phyloP scores from a whole-genome alignment of 2,888 invertebrate species.

The Cacoxenus indagator region DNA sequence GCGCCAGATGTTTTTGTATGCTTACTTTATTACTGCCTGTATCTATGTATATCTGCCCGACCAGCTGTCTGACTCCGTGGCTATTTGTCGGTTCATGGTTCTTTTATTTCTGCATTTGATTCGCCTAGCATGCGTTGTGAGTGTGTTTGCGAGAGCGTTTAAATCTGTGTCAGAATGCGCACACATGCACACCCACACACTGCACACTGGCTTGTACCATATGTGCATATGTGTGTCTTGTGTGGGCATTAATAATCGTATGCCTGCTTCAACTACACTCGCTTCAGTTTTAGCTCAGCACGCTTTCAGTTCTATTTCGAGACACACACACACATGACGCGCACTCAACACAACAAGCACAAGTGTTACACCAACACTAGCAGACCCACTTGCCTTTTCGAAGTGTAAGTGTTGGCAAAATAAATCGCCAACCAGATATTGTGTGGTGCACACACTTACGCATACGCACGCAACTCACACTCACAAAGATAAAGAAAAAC shows the following conservation, averaged over 20 bases:
- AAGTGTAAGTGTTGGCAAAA: slow-evolving; percentile 27
- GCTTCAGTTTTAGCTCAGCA: background rate
- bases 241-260: slow-evolving; percentile 25
- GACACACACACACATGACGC: background rate
- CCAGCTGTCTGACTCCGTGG: slow-evolving; percentile 5
- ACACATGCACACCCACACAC: slow-evolving; percentile 19
- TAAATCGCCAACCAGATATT: slow-evolving; percentile 39
- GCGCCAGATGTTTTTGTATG: slow-evolving; percentile 22
- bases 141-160: background rate
- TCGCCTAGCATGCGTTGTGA: background rate
- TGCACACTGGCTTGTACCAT: slow-evolving; percentile 18
- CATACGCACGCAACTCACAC: background rate
- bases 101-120: slow-evolving; percentile 9
- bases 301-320: slow-evolving; percentile 13
- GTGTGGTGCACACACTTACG: slow-evolving; percentile 7
- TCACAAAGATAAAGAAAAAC: background rate
- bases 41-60: background rate
- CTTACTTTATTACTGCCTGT: slow-evolving; percentile 10
- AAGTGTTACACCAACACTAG: background rate
- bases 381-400: background rate
- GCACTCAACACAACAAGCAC: background rate
- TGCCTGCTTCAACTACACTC: slow-evolving; percentile 1
- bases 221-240: slow-evolving; percentile 15
- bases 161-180: slow-evolving; percentile 14
- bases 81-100: slow-evolving; percentile 12